phyloP scores from a whole-genome alignment of 1,140 invertebrate species.

The Laupala kohalensis region DNA sequence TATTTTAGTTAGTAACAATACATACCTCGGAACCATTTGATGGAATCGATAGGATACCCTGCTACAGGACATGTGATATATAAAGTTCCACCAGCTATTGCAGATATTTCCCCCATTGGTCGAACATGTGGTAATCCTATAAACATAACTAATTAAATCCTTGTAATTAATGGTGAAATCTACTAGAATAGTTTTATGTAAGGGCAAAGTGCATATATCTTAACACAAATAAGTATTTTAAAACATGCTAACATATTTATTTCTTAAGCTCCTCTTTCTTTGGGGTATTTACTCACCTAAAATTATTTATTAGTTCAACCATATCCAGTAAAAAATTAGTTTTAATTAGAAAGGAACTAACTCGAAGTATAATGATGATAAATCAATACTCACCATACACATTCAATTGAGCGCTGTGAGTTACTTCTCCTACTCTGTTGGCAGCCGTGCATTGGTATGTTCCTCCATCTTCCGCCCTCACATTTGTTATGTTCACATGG shows the following conservation, averaged over 20 bases:
- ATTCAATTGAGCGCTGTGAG: slow-evolving; percentile 30
- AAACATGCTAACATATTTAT: no score
- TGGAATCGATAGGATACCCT: slow-evolving; percentile 33
- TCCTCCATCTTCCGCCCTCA: slow-evolving; percentile 32
- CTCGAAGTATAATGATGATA: no score
- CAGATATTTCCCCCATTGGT: slow-evolving; percentile 34
- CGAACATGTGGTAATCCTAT: slow-evolving; percentile 35
- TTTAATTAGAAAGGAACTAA: no score
- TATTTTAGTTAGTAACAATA: no score
- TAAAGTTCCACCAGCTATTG: slow-evolving; percentile 32
- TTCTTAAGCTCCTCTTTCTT: no score
- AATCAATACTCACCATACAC: slow-evolving; percentile 29
- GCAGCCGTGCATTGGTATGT: slow-evolving; percentile 31
- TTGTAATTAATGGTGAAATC: no score
- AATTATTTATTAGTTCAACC: no score
- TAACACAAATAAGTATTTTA: no score
- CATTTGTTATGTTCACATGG: slow-evolving; percentile 32
- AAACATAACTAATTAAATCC: neutral
- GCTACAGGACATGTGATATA: slow-evolving; percentile 35
- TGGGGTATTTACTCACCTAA: no score
- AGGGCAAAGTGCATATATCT: no score
- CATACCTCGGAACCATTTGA: slow-evolving; percentile 36
- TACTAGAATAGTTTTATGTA: no score
- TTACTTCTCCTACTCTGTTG: slow-evolving; percentile 28
- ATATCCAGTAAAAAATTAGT: no score